Conservation (phyloP, 2,113 vertebrate species). For the Mirounga angustirostris region DNA sequence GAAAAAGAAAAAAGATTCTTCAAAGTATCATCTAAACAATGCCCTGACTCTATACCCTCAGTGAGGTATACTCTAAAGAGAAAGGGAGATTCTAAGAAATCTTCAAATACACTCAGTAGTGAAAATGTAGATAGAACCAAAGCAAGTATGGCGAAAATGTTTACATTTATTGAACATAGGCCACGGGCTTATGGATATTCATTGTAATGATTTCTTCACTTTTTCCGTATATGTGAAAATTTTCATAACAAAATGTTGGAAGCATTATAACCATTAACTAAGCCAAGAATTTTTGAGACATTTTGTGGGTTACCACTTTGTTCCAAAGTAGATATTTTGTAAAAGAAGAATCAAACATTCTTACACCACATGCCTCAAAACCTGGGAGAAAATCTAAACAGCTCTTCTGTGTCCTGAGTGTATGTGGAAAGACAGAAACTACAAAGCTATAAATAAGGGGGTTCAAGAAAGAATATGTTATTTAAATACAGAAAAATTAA, state of each 20-base stretch:
- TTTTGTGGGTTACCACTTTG: constrained; percentile 15
- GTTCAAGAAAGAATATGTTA: not conserved
- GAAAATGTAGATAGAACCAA: constrained; percentile 22
- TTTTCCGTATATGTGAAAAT: not conserved
- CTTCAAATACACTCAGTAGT: not conserved
- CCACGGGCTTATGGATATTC: not conserved
- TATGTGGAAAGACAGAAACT: not conserved
- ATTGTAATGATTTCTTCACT: not conserved
- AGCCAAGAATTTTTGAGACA: not conserved
- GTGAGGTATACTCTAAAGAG: not conserved
- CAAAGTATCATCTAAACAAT: not conserved
- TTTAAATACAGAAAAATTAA: constrained; percentile 4
- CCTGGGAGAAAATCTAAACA: constrained; percentile 20
- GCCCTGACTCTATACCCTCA: not conserved
- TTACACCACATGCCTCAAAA: not conserved
- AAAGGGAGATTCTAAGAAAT: not conserved
- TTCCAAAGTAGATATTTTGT: constrained; percentile 54
- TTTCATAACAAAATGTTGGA: not conserved
- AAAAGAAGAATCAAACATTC: constrained; percentile 25
- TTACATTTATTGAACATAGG: not conserved
- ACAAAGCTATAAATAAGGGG: not conserved
- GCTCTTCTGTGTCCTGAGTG: not conserved
- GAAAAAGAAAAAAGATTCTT: not conserved
- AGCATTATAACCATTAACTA: not conserved
- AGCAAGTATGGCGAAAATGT: not conserved